These are phyloP conservation scores for Macrophya alboannulata DNA, from an alignment of 2,888 invertebrate species.

Conservation along the genomic window DNA sequence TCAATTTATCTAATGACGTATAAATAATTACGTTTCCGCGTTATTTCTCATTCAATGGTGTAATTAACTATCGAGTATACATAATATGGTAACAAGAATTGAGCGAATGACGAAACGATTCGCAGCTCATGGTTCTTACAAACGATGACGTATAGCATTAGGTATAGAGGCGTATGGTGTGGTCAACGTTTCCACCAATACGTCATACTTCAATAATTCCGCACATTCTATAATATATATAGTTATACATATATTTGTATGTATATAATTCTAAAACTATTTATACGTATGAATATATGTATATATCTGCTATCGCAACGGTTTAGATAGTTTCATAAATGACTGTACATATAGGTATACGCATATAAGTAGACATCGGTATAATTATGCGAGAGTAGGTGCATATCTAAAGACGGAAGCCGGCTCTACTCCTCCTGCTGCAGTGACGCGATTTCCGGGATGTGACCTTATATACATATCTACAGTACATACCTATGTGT, in stretches of 20 bases:
- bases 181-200: slow-evolving; percentile 11
- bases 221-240: background rate
- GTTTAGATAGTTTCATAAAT: too few species aligned
- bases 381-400: slow-evolving; percentile 2
- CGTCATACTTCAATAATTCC: slow-evolving; percentile 11
- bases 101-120: background rate
- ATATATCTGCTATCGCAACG: too few species aligned
- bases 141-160: background rate
- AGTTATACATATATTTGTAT: background rate
- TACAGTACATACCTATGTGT: background rate
- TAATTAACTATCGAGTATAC: background rate
- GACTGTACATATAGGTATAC: too few species aligned
- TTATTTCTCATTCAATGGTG: background rate
- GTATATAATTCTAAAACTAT: too few species aligned
- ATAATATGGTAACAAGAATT: background rate
- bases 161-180: background rate
- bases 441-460: slow-evolving; percentile 71
- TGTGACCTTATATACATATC: slow-evolving; percentile 61
- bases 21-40: background rate
- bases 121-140: background rate
- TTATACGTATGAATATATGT: too few species aligned
- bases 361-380: background rate
- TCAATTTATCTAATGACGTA: background rate
- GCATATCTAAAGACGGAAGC: slow-evolving; percentile 39
- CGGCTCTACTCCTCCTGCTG: background rate